Conservation (phyloP, 1,140 invertebrate genomes). For the Halictus rubicundus region DNA sequence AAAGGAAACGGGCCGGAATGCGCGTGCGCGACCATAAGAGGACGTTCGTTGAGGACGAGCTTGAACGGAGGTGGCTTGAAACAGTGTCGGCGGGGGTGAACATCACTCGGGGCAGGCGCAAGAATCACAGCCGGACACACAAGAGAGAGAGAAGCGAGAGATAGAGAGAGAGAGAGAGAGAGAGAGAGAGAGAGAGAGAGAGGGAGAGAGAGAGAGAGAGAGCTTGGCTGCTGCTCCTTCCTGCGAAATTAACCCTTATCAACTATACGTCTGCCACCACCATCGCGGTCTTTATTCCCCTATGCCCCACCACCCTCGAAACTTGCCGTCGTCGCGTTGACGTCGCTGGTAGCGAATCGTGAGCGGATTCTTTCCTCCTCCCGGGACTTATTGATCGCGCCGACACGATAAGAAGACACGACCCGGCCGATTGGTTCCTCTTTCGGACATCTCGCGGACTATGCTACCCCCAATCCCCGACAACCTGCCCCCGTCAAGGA, state of each 20-base stretch:
- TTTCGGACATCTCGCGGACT: slow-evolving; percentile 37
- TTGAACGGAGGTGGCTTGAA: slow-evolving; percentile 34
- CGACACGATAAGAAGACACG: slow-evolving; percentile 77
- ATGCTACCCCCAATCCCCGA: background rate
- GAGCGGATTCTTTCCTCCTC: slow-evolving; percentile 79
- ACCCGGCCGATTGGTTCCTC: slow-evolving; percentile 75
- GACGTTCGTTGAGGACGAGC: slow-evolving; percentile 36
- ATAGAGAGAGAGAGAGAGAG: too few relatives aligned
- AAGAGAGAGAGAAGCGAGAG: too few relatives aligned
- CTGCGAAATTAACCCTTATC: slow-evolving; percentile 81
- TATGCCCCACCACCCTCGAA: slow-evolving; percentile 26
- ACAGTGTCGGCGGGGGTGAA: slow-evolving; percentile 48
- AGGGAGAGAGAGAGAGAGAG: too few relatives aligned
- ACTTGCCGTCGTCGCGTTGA: slow-evolving; percentile 60
- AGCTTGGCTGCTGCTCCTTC: slow-evolving; percentile 60
- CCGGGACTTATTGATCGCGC: slow-evolving; percentile 79
- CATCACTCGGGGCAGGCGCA: slow-evolving; percentile 71
- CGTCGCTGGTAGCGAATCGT: slow-evolving; percentile 68
- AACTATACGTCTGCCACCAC: slow-evolving; percentile 71
- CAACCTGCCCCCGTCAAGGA: background rate
- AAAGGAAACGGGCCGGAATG: slow-evolving; percentile 49
- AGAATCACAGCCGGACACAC: slow-evolving; percentile 76
- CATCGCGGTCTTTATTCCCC: slow-evolving; percentile 41
- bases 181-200: too few relatives aligned
- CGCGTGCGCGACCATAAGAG: slow-evolving; percentile 60